Conservation (phyloP, 2,797 vertebrate genomes). For the Melanotaenia pygmaea region DNA sequence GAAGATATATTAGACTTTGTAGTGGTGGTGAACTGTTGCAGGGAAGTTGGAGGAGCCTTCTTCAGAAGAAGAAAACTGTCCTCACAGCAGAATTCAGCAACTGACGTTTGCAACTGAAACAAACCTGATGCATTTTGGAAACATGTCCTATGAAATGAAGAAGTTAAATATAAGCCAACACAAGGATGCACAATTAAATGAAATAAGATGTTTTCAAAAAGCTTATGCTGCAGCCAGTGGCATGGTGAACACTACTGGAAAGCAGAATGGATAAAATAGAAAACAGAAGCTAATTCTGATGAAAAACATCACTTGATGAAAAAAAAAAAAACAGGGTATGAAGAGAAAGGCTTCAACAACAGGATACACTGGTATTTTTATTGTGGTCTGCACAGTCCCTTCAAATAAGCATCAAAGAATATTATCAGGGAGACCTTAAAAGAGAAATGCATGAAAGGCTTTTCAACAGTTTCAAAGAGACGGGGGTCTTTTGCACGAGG, state of each 20-base stretch:
- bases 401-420: not conserved
- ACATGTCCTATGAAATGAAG: too few relatives aligned
- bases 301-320: not conserved
- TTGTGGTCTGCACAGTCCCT: not conserved
- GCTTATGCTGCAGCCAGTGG: not conserved
- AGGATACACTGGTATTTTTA: not conserved
- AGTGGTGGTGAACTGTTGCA: not conserved
- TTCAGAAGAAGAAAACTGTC: not conserved
- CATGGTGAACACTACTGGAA: not conserved
- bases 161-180: not conserved
- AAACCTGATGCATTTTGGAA: not conserved
- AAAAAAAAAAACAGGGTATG: not conserved
- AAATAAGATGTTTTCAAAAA: not conserved
- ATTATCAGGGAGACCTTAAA: not conserved
- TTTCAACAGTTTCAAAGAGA: not conserved
- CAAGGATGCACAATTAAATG: not conserved
- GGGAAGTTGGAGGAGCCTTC: too few relatives aligned
- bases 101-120: not conserved
- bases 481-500: not conserved
- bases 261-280: not conserved
- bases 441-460: not conserved
- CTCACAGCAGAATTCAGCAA: not conserved
- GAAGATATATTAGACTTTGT: not conserved
- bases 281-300: not conserved
- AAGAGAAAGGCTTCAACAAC: not conserved